Evolutionary conservation across 2,888 invertebrate genomes (phyloP), one percentile per base, ranked within the genome.

Genomic region (Dryocosmus kuriphilus): DNA sequence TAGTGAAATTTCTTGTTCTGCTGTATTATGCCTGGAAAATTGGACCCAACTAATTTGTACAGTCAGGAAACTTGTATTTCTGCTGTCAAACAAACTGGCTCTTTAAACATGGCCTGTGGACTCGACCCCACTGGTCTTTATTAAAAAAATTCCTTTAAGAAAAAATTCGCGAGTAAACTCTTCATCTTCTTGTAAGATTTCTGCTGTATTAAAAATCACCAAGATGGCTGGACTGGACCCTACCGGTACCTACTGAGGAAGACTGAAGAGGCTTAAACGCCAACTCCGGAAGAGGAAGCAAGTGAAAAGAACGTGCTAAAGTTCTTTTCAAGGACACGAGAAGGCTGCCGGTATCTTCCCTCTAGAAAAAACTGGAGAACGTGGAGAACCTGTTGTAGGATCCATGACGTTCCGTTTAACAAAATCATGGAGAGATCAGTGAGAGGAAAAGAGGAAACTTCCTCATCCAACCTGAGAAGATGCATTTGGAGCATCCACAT

Each of bases 401-500:
- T 77, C 22, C 55, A 75, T 67, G 62, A 75, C 78, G 24, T 74
- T 75, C 65, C 79, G 76, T 76, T 73, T 76, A 75, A 79, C 83
- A 82, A 78, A 83, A 86, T 75, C 81, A 88, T 88, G 86, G 85
- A 82, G 77, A 85, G 82, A 79, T 85, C 84, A 82, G 87, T 86
- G 76, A 87, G 91, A 81, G 91, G 91, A 78, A 87, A 87, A 80
- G 90, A 90, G 81, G 90, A 91, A 79, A 89, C 85, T 41, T 90
- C 91, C 71, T 90, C 91, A 77, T 86, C 91, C 60, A 91, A 91
- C 81, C 84, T 91, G 71, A 86, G 91, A 81, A 90, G 91, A 91
- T 88, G 86, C 83, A 80, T 81, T 63, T 91, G 91, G 91, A 91
- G 89, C 87, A 91, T 91, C 82, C 88, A 91, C 86, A 90, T 91